Conservation (phyloP, 2,888 invertebrate genomes). For the Elaeidobius kamerunicus region DNA sequence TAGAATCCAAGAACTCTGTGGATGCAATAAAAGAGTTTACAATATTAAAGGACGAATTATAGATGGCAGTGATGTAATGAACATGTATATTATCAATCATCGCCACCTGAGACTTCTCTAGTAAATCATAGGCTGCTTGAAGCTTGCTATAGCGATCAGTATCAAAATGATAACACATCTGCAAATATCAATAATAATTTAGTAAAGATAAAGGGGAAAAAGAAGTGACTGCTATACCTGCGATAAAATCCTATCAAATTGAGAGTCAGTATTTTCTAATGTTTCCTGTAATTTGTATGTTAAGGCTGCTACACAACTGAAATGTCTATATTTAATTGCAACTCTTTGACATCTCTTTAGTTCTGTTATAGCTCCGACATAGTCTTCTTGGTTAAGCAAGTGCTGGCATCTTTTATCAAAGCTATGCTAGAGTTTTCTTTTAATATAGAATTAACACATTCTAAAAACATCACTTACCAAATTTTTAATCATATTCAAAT, state of each 20-base stretch:
- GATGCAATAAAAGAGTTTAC: constrained; percentile 53
- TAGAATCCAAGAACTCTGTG: constrained; percentile 40
- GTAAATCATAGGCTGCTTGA: constrained; percentile 80
- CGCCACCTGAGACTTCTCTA: constrained; percentile 89
- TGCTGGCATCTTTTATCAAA: constrained; percentile 83
- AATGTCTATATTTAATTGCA: constrained; percentile 81
- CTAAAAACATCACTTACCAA: no score
- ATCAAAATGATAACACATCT: constrained; percentile 71
- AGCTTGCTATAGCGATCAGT: constrained; percentile 75
- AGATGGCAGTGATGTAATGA: constrained; percentile 92
- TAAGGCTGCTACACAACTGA: constrained; percentile 86
- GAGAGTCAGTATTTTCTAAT: constrained; percentile 85
- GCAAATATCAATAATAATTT: no score
- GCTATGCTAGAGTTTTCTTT: constrained; percentile 57
- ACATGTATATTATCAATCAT: constrained; percentile 90
- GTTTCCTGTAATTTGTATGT: constrained; percentile 87
- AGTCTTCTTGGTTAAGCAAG: constrained; percentile 78
- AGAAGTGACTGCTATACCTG: constrained; percentile 62
- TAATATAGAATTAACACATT: no score
- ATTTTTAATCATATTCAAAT: constrained; percentile 75
- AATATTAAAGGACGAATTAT: constrained; percentile 66
- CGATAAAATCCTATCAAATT: constrained; percentile 81
- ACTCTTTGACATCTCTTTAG: constrained; percentile 84
- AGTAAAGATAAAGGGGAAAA: no score
- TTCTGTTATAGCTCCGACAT: constrained; percentile 85